These are phyloP conservation scores for Nyctalus aviator DNA, from an alignment of 2,797 vertebrate species.

Conservation along the genomic window DNA sequence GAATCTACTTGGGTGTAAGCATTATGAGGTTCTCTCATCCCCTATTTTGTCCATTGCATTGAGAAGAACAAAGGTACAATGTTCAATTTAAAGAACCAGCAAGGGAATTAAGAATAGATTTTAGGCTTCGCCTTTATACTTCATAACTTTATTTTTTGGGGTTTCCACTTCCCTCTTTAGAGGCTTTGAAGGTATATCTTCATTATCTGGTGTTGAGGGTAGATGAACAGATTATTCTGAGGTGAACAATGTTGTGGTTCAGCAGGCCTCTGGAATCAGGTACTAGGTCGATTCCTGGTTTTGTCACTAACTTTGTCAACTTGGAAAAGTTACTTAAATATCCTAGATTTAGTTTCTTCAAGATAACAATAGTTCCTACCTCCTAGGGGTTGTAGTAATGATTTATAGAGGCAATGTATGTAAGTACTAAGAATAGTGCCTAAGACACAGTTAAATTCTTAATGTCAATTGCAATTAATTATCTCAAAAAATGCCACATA, in stretches of 20 bases:
- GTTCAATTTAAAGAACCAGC: not conserved
- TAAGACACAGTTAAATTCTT: not conserved
- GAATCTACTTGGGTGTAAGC: not conserved
- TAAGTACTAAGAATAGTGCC: not conserved
- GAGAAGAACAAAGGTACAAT: no score
- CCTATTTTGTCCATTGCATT: not conserved
- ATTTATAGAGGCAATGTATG: not conserved
- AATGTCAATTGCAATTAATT: not conserved
- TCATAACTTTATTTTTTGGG: not conserved
- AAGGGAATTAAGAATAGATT: not conserved
- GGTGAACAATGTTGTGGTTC: not conserved
- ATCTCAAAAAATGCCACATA: not conserved
- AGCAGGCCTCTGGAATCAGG: not conserved
- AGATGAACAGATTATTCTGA: not conserved
- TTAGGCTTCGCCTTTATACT: not conserved
- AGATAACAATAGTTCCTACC: not conserved
- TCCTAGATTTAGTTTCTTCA: slow-evolving; percentile 3
- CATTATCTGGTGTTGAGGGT: not conserved
- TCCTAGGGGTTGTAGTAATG: not conserved
- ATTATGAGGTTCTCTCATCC: not conserved
- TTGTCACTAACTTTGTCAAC: not conserved
- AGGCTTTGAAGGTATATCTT: not conserved
- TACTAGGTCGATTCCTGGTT: not conserved
- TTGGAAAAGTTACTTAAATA: slow-evolving; percentile 10
- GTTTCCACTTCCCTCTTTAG: not conserved